Percentiles rank a stretch among this genome's conserved stretches.
These are phyloP conservation scores for Stenolophus ochropezus DNA, from an alignment of 2,888 invertebrate species.

Conservation along the genomic window DNA sequence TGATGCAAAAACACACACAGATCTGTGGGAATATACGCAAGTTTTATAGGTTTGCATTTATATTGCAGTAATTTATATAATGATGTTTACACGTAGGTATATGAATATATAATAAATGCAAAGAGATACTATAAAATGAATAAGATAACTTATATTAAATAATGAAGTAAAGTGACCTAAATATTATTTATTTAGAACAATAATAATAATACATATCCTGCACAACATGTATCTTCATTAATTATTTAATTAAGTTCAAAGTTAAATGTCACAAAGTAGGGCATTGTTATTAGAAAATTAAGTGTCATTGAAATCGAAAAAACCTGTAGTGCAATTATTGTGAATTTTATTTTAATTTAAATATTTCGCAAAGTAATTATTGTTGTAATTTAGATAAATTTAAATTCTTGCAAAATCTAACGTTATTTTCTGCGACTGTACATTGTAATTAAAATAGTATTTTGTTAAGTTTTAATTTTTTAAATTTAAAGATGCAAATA, in stretches of 20 bases:
- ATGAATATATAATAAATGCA: not conserved
- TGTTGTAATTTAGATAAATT: not conserved
- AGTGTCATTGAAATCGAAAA: not conserved
- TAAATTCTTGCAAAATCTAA: too few relatives aligned
- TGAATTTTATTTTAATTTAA: not conserved
- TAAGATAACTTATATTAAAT: too few relatives aligned
- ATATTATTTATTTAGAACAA: not conserved
- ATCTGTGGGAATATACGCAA: not conserved
- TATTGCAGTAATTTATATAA: not conserved
- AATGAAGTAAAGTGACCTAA: not conserved
- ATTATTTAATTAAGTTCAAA: conserved; percentile 34
- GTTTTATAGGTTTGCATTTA: not conserved
- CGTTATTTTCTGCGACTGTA: too few relatives aligned
- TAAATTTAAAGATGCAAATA: too few relatives aligned
- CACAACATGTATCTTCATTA: not conserved
- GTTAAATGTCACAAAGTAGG: conserved; percentile 8
- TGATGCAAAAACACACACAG: conserved; percentile 16
- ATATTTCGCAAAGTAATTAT: not conserved
- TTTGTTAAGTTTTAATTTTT: too few relatives aligned
- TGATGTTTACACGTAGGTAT: not conserved
- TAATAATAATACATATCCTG: not conserved
- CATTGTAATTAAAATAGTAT: too few relatives aligned
- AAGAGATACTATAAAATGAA: not conserved
- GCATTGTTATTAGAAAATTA: conserved; percentile 38
- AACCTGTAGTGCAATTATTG: not conserved